Base-by-base conservation (phyloP, 2,888 invertebrate genomes). In the Biston betularia region DNA sequence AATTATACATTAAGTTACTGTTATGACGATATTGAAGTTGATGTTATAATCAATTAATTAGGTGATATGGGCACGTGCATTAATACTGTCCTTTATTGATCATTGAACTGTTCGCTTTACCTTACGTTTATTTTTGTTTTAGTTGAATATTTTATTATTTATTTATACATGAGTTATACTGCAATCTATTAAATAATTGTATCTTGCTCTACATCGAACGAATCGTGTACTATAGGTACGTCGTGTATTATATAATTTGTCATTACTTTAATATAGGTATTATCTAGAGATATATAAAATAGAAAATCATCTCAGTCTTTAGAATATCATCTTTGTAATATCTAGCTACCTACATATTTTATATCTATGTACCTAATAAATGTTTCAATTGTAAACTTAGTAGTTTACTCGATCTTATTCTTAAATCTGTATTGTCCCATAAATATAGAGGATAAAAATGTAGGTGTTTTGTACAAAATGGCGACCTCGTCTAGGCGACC, bases 81-180 rank as follows among this genome's bases (percentile, higher is more conserved):
- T 93, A 93, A 88, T 89, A 86, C 89, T 92, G 92, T 92, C 92
- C 91, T 80, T 78, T 89, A 87, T 89, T 90, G 88, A 90, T 89
- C 90, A 89, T 90, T 86, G 88, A 89, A 87, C 89, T 90, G 86
- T 92, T 92, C 84, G 92, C 93, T 92, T 90, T 83, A 88, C 89
- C 90, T 88, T 90, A 87, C 84, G 87, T 89, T 87, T 86, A 85
- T 89, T 90, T 89, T 93, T 93, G 93, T 93, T 93, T 93, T 92
- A 91, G 87, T 92, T 93, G 68, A 87, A 93, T 93, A 92, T 93
- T 93, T 92, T 93, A 93, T 93, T 93, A 93, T 93, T 93, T 93
- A 93, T 93, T 93, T 92, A 87, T 89, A 89, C 81, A 86, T 75
- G 80, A 87, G 81, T 86, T 80, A 81, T 80, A 79, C 80, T 87